These are phyloP conservation scores for Triplophysa siluroides DNA, from an alignment of 2,113 vertebrate genomes.

Conservation along the genomic window DNA sequence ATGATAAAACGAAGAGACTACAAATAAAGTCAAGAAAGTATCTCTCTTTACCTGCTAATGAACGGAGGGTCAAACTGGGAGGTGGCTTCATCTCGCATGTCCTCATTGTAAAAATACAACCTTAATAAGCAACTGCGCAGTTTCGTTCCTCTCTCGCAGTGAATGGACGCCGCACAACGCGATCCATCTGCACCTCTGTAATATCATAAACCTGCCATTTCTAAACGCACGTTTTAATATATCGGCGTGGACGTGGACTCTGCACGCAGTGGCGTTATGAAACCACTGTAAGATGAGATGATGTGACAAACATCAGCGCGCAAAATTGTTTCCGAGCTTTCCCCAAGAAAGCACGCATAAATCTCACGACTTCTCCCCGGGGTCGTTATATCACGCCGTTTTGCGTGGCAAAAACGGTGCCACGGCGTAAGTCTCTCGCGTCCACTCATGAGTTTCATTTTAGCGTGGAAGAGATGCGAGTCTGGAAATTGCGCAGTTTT, in stretches of 20 bases:
- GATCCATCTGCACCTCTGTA: neutral
- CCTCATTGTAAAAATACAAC: slow-evolving; percentile 42
- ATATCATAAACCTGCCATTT: slow-evolving; percentile 44
- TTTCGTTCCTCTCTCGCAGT: slow-evolving; percentile 25
- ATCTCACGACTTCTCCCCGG: neutral
- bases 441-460: slow-evolving; percentile 16
- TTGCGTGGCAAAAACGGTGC: slow-evolving; percentile 8
- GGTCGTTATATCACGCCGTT: too few relatives aligned
- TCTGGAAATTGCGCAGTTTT: slow-evolving; percentile 77
- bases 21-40: slow-evolving; percentile 40
- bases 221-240: slow-evolving; percentile 47
- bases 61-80: slow-evolving; percentile 52
- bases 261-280: slow-evolving; percentile 54
- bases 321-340: slow-evolving; percentile 32
- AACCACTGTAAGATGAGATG: slow-evolving; percentile 51
- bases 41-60: slow-evolving; percentile 64
- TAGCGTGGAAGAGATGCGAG: slow-evolving; percentile 42
- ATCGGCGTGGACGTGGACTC: slow-evolving; percentile 43
- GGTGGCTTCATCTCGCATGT: slow-evolving; percentile 51
- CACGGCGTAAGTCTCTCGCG: neutral
- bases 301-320: slow-evolving; percentile 42
- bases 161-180: slow-evolving; percentile 19
- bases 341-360: slow-evolving; percentile 20
- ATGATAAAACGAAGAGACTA: neutral
- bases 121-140: slow-evolving; percentile 49